Evolutionary conservation across 2,113 vertebrate species (phyloP).

Genomic region (Tragelaphus scriptus): DNA sequence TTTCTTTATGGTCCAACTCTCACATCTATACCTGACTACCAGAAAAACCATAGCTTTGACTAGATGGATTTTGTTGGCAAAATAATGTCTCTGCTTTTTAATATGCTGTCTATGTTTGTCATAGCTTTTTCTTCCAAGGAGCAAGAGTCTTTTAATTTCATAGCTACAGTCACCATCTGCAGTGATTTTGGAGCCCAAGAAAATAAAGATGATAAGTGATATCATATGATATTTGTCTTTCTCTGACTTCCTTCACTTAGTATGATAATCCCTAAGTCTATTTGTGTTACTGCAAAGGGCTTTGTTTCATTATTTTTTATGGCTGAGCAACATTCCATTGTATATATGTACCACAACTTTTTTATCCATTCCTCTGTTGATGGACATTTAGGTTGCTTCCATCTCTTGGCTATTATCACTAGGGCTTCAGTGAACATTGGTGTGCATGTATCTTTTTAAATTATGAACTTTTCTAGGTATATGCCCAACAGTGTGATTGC

Average conservation of each 20-base stretch:
- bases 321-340: not conserved
- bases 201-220: not conserved
- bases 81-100: not conserved
- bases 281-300: not conserved
- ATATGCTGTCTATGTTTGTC: not conserved
- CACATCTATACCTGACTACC: not conserved
- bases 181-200: not conserved
- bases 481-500: not conserved
- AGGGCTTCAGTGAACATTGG: not conserved
- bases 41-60: not conserved
- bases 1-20: not conserved
- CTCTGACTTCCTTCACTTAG: not conserved
- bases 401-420: not conserved
- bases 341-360: not conserved
- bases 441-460: not conserved
- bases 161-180: not conserved
- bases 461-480: not conserved
- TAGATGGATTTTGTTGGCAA: not conserved
- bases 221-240: not conserved
- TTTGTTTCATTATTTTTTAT: not conserved
- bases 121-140: not conserved
- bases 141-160: not conserved
- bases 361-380: not conserved
- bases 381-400: not conserved
- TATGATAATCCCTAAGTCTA: not conserved